phyloP scores from a whole-genome alignment of 2,113 vertebrate genomes.

The Rissa tridactyla region DNA sequence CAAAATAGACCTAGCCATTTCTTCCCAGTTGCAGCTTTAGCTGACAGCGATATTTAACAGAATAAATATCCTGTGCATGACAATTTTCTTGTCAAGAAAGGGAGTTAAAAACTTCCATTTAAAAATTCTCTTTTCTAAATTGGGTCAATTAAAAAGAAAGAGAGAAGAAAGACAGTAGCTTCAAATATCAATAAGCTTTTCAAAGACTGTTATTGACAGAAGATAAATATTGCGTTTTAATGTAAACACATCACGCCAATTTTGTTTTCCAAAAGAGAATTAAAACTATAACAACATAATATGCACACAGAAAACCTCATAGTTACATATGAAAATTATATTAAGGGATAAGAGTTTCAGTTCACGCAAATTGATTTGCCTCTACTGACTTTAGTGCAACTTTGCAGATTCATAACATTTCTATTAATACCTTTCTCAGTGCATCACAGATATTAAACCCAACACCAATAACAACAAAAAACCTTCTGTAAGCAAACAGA shows the following conservation, averaged over 20 bases:
- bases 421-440: background rate
- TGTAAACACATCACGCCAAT: background rate
- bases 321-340: background rate
- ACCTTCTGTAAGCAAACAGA: background rate
- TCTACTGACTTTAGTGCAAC: background rate
- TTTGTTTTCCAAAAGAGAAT: background rate
- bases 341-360: background rate
- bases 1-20: background rate
- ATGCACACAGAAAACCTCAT: background rate
- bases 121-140: background rate
- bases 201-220: background rate
- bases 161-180: background rate
- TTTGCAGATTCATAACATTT: background rate
- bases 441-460: background rate
- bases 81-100: background rate
- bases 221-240: background rate
- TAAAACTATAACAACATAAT: background rate
- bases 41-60: background rate
- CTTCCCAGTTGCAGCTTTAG: background rate
- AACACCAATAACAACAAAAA: background rate
- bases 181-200: background rate
- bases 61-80: background rate
- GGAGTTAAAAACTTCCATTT: background rate
- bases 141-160: background rate
- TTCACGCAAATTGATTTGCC: background rate